A percentile compares a stretch with the other conserved stretches of the same genome.
Evolutionary conservation across 2,888 invertebrate species (phyloP).

Genomic region (Dione vanillae): DNA sequence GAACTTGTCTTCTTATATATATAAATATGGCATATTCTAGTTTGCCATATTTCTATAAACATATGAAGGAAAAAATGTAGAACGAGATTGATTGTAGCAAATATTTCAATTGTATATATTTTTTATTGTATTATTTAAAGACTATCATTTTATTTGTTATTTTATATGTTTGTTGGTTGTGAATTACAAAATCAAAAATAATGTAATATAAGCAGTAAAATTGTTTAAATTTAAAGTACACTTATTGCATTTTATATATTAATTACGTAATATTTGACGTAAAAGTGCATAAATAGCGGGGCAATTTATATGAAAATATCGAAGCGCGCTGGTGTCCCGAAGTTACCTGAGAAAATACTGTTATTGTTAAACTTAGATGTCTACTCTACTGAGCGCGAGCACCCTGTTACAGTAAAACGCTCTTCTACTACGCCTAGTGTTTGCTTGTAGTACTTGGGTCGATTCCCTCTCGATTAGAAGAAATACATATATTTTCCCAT

Average conservation of each 20-base stretch:
- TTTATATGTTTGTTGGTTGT: neutral
- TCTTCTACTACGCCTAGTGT: too few species aligned
- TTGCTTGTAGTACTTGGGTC: too few species aligned
- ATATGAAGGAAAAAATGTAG: slow-evolving; percentile 3
- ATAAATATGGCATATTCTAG: slow-evolving; percentile 13
- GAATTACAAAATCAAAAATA: neutral
- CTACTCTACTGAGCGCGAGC: neutral
- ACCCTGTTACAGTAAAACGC: too few species aligned
- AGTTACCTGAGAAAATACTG: slow-evolving; percentile 2
- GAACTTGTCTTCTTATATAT: slow-evolving; percentile 2
- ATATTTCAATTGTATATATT: slow-evolving; percentile 4
- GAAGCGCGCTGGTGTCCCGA: neutral
- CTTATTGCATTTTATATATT: neutral
- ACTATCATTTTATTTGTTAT: neutral
- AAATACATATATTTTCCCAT: too few species aligned
- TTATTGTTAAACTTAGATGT: slow-evolving; percentile 13
- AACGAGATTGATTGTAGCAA: neutral
- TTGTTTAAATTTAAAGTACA: too few species aligned
- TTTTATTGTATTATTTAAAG: neutral
- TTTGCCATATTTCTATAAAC: too few species aligned
- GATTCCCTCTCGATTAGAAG: too few species aligned
- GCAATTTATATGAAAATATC: slow-evolving; percentile 24
- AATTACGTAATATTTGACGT: neutral
- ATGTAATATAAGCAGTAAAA: neutral
- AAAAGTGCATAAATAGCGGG: slow-evolving; percentile 23